These are phyloP conservation scores for Idaea aversata DNA, from an alignment of 2,888 invertebrate species.

Conservation along the genomic window DNA sequence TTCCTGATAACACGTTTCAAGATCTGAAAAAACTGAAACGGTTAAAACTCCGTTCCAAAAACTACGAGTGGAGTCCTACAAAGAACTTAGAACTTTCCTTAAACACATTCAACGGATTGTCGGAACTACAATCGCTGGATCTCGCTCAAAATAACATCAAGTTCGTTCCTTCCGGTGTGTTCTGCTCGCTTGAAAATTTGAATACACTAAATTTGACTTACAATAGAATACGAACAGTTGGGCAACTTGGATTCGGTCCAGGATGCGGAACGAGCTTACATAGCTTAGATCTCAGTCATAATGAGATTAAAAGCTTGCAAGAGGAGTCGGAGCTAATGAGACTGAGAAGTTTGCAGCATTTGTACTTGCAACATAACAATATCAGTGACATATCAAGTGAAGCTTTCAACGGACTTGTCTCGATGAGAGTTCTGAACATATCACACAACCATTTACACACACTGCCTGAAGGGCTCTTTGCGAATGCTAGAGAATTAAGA, in stretches of 20 bases:
- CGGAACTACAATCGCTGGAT: conserved; percentile 89
- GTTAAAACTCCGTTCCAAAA: conserved; percentile 88
- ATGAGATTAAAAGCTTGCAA: conserved; percentile 86
- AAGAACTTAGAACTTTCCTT: conserved; percentile 87
- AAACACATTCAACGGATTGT: conserved; percentile 87
- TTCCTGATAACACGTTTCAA: conserved; percentile 89
- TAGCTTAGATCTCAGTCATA: conserved; percentile 89
- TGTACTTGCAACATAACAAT: conserved; percentile 91
- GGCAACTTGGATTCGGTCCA: conserved; percentile 85
- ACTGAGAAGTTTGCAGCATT: conserved; percentile 87
- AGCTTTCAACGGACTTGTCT: conserved; percentile 88
- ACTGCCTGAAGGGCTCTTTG: conserved; percentile 90
- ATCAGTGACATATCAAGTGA: conserved; percentile 89
- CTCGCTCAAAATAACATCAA: conserved; percentile 92
- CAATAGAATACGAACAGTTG: conserved; percentile 89
- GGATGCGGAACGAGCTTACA: conserved; percentile 86
- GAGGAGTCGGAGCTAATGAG: conserved; percentile 88
- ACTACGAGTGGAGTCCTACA: conserved; percentile 88
- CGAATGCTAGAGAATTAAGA: conserved; percentile 88
- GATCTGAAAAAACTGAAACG: conserved; percentile 89
- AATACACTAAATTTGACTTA: conserved; percentile 91
- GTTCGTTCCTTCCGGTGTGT: conserved; percentile 87
- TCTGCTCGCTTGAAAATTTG: conserved; percentile 89
- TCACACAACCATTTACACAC: conserved; percentile 91
- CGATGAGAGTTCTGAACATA: conserved; percentile 90